Percentiles rank a stretch among this genome's conserved stretches.
Conservation (phyloP, 2,113 vertebrate genomes). For the Sialia sialis region DNA sequence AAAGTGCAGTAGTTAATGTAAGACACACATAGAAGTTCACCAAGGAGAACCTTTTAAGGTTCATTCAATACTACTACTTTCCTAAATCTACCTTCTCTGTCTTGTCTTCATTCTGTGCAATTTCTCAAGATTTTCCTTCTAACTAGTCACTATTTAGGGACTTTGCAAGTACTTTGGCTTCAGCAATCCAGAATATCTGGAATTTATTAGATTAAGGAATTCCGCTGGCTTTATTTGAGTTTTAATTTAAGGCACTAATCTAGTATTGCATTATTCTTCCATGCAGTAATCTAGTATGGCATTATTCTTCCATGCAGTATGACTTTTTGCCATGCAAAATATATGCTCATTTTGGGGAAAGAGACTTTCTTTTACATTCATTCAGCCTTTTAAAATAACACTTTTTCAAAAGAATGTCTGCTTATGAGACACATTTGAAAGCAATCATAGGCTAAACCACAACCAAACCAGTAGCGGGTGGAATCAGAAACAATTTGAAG, state of each 20-base stretch:
- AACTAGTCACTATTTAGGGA: conserved; percentile 23
- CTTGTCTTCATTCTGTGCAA: background rate
- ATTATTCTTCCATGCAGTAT: background rate
- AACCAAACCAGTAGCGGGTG: background rate
- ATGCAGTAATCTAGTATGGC: background rate
- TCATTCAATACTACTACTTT: background rate
- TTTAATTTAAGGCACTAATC: conserved; percentile 43
- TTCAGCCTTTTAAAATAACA: background rate
- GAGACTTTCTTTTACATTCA: background rate
- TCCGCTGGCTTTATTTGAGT: conserved; percentile 38
- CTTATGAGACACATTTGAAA: background rate
- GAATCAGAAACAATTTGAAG: background rate
- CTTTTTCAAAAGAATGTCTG: background rate
- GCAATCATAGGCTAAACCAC: background rate
- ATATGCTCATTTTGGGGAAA: background rate
- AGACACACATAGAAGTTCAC: background rate
- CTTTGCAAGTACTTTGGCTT: background rate
- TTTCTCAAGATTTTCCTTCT: conserved; percentile 8
- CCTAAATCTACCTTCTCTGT: background rate
- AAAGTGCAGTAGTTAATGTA: background rate
- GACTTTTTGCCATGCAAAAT: background rate
- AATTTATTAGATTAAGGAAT: conserved; percentile 40
- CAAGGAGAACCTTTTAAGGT: background rate
- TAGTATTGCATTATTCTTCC: background rate
- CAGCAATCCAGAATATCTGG: conserved; percentile 37